phyloP scores from a whole-genome alignment of 2,113 vertebrate species.

The Myanophis thanlyinensis region DNA sequence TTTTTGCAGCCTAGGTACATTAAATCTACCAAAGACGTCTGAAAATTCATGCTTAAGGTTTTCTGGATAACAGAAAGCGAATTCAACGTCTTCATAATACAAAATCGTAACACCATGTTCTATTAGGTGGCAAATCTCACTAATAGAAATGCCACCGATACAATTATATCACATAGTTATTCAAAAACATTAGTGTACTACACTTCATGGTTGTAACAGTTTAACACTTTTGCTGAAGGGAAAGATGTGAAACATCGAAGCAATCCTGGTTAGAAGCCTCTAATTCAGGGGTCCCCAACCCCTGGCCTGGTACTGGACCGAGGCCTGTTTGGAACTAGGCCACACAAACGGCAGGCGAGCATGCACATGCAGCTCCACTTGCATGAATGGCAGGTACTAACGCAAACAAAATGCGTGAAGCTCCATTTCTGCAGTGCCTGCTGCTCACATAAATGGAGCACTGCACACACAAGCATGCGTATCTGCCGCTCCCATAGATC shows the following conservation, averaged over 20 bases:
- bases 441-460: no score
- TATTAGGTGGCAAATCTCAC: neutral
- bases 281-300: no score
- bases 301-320: no score
- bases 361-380: no score
- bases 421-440: no score
- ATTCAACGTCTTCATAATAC: neutral
- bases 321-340: no score
- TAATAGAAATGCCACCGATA: neutral
- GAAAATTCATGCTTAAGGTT: neutral
- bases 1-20: neutral
- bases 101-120: neutral
- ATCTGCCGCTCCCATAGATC: no score
- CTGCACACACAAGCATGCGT: no score
- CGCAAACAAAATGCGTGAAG: no score
- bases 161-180: neutral
- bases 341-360: no score
- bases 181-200: neutral
- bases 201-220: neutral
- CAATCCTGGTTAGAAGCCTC: neutral
- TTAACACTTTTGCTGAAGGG: neutral
- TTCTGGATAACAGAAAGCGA: neutral
- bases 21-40: neutral
- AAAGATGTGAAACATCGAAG: neutral
- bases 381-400: no score